Conservation (phyloP, 2,888 invertebrate species). For the Diabrotica balteata region DNA sequence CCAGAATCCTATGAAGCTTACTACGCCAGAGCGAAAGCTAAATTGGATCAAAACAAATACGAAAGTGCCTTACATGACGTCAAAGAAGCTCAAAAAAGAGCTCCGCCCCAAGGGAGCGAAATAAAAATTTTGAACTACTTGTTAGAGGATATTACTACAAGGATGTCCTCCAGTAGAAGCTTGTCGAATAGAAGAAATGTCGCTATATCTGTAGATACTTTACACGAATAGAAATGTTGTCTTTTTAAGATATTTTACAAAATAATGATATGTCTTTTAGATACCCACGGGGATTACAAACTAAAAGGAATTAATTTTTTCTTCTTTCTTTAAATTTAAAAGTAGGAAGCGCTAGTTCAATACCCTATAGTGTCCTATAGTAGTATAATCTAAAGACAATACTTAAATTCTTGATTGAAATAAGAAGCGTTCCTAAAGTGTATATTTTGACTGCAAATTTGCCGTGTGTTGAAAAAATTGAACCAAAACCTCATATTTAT, state of each 20-base stretch:
- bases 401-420: no score
- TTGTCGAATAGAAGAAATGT: conserved; percentile 51
- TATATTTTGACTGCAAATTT: no score
- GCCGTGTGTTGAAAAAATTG: no score
- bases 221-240: conserved; percentile 50
- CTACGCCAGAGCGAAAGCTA: conserved; percentile 89
- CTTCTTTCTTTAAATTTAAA: no score
- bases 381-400: no score
- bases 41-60: conserved; percentile 75
- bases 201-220: conserved; percentile 57
- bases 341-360: no score
- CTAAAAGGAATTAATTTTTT: no score
- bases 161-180: conserved; percentile 56
- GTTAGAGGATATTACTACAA: conserved; percentile 74
- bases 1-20: conserved; percentile 92
- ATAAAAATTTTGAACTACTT: conserved; percentile 76
- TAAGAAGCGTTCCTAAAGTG: no score
- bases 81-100: conserved; percentile 77
- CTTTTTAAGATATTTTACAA: conserved; percentile 27
- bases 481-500: no score
- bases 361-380: no score
- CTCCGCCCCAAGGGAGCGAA: conserved; percentile 74
- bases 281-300: no score
- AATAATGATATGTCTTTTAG: conserved; percentile 12
- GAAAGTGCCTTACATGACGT: conserved; percentile 83